Evolutionary conservation across 2,113 vertebrate genomes (phyloP).

Genomic region (Alethe castanea): DNA sequence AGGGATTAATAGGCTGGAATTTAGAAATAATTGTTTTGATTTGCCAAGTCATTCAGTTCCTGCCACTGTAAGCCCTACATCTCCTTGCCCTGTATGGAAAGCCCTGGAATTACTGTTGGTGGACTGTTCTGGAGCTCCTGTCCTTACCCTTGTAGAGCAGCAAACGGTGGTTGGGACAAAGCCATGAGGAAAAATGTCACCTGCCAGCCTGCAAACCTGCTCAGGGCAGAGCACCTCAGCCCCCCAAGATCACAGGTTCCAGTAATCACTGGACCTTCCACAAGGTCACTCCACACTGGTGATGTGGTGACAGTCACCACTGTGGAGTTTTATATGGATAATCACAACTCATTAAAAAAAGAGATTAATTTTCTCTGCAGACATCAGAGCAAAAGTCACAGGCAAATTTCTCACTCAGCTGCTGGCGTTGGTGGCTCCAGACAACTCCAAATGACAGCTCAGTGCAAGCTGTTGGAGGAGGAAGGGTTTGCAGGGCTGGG

Average conservation of each 20-base stretch:
- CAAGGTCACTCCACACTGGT: neutral
- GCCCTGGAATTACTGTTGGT: neutral
- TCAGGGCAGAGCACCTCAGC: neutral
- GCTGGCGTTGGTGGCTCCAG: constrained; percentile 3
- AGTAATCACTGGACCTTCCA: neutral
- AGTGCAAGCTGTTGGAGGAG: constrained; percentile 10
- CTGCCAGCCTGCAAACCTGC: neutral
- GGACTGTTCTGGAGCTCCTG: neutral
- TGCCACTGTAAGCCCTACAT: neutral
- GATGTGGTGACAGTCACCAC: neutral
- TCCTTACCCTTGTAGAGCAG: neutral
- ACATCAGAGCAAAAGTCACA: neutral
- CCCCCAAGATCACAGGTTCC: neutral
- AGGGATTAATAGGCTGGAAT: neutral
- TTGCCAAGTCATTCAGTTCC: neutral
- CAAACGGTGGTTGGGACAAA: neutral
- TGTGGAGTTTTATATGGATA: neutral
- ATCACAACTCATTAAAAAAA: neutral
- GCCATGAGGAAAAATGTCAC: neutral
- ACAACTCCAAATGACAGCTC: constrained; percentile 7
- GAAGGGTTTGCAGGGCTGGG: neutral
- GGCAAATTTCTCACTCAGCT: neutral
- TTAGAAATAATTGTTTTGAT: neutral
- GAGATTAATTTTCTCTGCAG: neutral
- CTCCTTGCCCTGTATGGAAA: neutral